phyloP scores from a whole-genome alignment of 2,113 vertebrate genomes.

The Amazona guildingii region DNA sequence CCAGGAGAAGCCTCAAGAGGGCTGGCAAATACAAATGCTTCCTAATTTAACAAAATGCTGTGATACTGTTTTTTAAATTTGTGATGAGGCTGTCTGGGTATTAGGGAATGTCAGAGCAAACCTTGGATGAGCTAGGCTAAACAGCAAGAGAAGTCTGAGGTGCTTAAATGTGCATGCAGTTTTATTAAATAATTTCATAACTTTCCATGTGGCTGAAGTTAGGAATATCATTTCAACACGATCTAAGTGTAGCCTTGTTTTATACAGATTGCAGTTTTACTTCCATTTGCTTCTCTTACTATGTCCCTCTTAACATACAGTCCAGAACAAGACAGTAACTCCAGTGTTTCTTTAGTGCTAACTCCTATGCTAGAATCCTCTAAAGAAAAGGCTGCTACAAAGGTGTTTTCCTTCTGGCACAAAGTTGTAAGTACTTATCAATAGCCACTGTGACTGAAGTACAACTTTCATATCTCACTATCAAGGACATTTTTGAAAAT shows the following conservation, averaged over 20 bases:
- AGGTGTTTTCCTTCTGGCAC: background rate
- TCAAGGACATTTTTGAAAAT: background rate
- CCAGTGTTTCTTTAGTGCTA: background rate
- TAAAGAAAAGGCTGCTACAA: background rate
- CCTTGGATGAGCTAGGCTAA: background rate
- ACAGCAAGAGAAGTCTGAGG: background rate
- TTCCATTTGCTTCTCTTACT: background rate
- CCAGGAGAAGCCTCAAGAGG: background rate
- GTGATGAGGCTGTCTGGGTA: background rate
- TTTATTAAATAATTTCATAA: background rate
- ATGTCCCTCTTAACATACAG: background rate
- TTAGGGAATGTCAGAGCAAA: background rate
- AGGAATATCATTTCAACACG: background rate
- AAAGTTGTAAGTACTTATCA: background rate
- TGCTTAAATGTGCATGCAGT: background rate
- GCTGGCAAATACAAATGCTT: background rate
- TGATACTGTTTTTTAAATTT: background rate
- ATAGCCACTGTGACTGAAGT: background rate
- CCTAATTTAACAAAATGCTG: background rate
- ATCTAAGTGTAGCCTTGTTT: background rate
- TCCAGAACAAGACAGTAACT: background rate
- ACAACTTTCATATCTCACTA: background rate
- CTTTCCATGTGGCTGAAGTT: background rate
- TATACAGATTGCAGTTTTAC: background rate
- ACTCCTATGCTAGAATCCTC: background rate